Base-by-base conservation (phyloP, 2,797 vertebrate genomes). In the Myioborus melanocephalus region DNA sequence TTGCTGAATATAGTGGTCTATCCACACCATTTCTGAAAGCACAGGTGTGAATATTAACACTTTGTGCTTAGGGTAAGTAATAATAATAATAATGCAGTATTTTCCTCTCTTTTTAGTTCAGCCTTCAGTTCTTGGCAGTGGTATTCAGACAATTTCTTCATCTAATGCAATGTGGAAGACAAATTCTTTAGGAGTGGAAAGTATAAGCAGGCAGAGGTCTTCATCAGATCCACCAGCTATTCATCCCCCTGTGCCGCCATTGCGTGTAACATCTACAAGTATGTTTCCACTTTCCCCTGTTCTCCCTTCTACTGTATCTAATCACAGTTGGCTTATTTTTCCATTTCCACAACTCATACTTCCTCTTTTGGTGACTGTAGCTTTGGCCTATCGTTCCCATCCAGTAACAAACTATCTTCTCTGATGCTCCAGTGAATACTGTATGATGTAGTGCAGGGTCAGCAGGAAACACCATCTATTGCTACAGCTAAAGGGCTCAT, bases 211-310 rank as follows among this genome's bases (percentile, higher is more conserved):
- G 96, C 99, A 99, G 97, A 98, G 99, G 95, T 99, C 99, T 47
- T 99, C 99, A 94, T 99, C 99, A 56, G 99, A 99, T 98, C 99
- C 99, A 91, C 99, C 99, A 97, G 99, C 99, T 98, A 99, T 99
- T 98, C 99, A 99, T 96, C 99, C 99, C 47, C 99, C 99, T 78
- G 98, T 98, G 70, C 98, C 98, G 95, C 98, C 98, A 97, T 98
- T 98, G 83, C 98, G 99, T 83, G 98, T 99, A 97, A 99, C 98
- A 87, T 99, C 99, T 92, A 98, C 98, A 98, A 99, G 99, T 99
- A 98, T 96, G 98, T 98, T 96, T 91, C 90, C 90, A 89, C 94
- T 96, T 97, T 95, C 87, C 95, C 71, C 91, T 97, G 90, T 96
- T 96, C 96, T 94, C 90, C 91, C 92, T 34, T 90, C 96, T 97